Conservation (phyloP, 2,113 vertebrate genomes). For the Chrysochloris asiatica region DNA sequence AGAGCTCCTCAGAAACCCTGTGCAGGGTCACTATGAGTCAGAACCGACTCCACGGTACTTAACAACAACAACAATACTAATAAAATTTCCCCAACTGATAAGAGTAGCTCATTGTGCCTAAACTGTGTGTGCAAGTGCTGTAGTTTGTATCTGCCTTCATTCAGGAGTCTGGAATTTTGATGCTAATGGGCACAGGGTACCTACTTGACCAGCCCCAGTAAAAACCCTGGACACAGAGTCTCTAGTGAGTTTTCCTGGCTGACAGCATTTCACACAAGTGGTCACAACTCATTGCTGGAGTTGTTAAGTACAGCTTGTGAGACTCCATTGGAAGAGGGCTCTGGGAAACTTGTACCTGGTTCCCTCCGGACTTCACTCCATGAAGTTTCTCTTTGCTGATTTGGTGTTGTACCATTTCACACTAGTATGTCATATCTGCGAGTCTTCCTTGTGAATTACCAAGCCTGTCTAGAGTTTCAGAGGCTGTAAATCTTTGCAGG, state of each 20-base stretch:
- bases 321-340: neutral
- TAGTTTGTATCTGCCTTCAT: neutral
- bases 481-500: too few relatives aligned
- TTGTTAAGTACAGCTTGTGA: neutral
- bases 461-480: too few relatives aligned
- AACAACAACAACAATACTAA: neutral
- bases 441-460: neutral
- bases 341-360: neutral
- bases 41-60: too few relatives aligned
- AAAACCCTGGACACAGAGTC: neutral
- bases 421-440: neutral
- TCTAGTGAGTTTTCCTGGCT: neutral
- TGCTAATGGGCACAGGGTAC: neutral
- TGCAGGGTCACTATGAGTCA: too few relatives aligned
- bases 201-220: neutral
- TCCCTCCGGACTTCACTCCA: neutral
- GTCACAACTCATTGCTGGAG: neutral
- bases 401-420: neutral
- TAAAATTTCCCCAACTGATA: neutral
- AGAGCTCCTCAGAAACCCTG: too few relatives aligned
- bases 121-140: neutral
- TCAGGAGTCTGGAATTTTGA: constrained; percentile 10
- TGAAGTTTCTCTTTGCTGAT: neutral
- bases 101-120: neutral
- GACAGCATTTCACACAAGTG: neutral